Evolutionary conservation across 1,140 invertebrate species (phyloP), one percentile per base, ranked within the genome.

Genomic region (Subanguina moxae): DNA sequence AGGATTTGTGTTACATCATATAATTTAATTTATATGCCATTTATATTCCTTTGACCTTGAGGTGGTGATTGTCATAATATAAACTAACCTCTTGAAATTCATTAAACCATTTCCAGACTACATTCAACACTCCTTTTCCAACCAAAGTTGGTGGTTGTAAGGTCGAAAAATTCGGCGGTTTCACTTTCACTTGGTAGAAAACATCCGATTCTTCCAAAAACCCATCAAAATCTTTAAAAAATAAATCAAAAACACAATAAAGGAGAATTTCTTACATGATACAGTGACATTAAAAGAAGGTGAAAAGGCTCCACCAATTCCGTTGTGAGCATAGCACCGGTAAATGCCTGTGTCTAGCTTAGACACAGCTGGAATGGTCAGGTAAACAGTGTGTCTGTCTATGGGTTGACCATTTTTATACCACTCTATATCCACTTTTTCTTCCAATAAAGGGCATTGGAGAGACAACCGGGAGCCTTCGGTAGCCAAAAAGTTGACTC

Each of bases 281-380:
- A 68, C 67, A 21, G 64, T 68, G 19, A 68, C 67, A 58, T 68
- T 65, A 17, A 68, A 21, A 27, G 57, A 25, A 25, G 67, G 62
- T 1, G 67, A 68, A 58, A 70, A 65, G 7, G 64, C 46, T 13
- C 61, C 61, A 17, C 67, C 67, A 21, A 57, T 68, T 45, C 52
- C 61, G 69, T 68, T 68, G 15, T 28, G 42, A 57, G 67, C 64
- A 25, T 25, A 58, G 65, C 67, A 68, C 3, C 57, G 64, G 52
- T 68, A 68, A 17, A 67, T 30, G n/a, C 67, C 67, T 52, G 65
- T n/a, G 27, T 67, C 65, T 27, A 25, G 25, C 11, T 56, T 42
- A 0, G 65, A 62, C 19, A 43, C 42, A 21, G 57, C 27, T 25
- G 65, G 23, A 27, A 67, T 52, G 19, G 21, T 62, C 21, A 67